Percentiles rank a stretch among this genome's conserved stretches.
Conservation (phyloP, 2,797 vertebrate species). For the Chrosomus eos region DNA sequence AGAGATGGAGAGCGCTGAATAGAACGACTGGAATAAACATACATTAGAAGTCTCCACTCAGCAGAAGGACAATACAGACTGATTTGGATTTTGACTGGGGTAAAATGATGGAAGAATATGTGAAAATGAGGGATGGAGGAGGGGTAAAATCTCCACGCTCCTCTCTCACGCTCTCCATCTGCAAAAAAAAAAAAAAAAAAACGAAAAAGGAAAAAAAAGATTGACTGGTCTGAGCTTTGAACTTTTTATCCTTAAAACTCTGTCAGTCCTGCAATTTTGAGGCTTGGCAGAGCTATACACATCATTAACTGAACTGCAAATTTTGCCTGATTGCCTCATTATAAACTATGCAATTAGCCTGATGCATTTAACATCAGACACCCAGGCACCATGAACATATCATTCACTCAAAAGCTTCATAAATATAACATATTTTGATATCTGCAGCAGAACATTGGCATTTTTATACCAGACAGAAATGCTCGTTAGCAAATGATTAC, state of each 20-base stretch:
- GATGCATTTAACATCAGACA: slow-evolving; percentile 57
- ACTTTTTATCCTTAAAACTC: slow-evolving; percentile 23
- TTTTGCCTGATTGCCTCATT: slow-evolving; percentile 63
- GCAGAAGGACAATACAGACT: slow-evolving; percentile 29
- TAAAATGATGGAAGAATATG: slow-evolving; percentile 35
- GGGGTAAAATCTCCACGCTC: neutral
- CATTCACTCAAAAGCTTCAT: slow-evolving; percentile 31
- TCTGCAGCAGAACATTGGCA: slow-evolving; percentile 20
- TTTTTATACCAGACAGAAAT: slow-evolving; percentile 18
- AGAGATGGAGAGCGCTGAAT: slow-evolving; percentile 2
- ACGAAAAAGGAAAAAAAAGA: neutral
- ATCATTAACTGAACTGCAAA: slow-evolving; percentile 58
- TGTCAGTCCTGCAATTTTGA: slow-evolving; percentile 33
- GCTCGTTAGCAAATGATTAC: slow-evolving; percentile 15
- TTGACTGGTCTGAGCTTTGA: slow-evolving; percentile 46
- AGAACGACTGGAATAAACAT: slow-evolving; percentile 40
- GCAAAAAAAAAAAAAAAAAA: neutral
- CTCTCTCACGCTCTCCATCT: neutral
- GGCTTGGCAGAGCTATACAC: slow-evolving; percentile 24
- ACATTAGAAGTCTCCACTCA: slow-evolving; percentile 29
- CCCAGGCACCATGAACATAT: slow-evolving; percentile 32
- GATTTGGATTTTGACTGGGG: slow-evolving; percentile 34
- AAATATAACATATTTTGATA: slow-evolving; percentile 35
- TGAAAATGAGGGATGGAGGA: slow-evolving; percentile 13
- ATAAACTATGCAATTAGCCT: slow-evolving; percentile 61